phyloP scores from a whole-genome alignment of 2,888 invertebrate species.

The Selenia dentaria region DNA sequence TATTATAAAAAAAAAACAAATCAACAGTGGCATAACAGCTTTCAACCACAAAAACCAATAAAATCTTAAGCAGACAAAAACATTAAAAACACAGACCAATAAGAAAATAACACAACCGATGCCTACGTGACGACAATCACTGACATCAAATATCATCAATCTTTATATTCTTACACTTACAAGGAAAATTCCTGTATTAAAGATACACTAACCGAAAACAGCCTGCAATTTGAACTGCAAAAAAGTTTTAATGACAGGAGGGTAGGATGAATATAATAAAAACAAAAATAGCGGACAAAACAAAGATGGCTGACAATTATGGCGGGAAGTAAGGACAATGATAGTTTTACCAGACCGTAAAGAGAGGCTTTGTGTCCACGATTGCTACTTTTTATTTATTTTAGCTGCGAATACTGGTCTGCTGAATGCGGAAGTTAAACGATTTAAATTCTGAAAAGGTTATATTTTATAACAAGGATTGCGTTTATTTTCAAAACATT shows the following conservation, averaged over 20 bases:
- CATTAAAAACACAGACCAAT: not conserved
- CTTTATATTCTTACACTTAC: not conserved
- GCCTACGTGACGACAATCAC: constrained; percentile 5
- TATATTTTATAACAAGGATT: not conserved
- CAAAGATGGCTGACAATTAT: constrained; percentile 53
- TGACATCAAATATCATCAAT: constrained; percentile 1
- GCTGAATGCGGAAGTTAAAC: constrained; percentile 32
- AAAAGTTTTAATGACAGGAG: constrained; percentile 46
- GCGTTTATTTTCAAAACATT: no score
- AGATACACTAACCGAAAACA: constrained; percentile 28
- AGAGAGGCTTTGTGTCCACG: constrained; percentile 40
- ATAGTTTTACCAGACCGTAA: constrained; percentile 64
- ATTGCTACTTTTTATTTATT: constrained; percentile 42
- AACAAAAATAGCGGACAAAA: constrained; percentile 32
- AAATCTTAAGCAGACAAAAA: constrained; percentile 10
- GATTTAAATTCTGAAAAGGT: not conserved
- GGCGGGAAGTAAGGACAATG: constrained; percentile 54
- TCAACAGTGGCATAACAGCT: not conserved
- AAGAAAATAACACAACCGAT: not conserved
- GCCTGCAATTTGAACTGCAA: constrained; percentile 28
- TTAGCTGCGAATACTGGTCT: constrained; percentile 34
- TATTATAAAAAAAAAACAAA: not conserved
- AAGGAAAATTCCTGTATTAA: constrained; percentile 8
- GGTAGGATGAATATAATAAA: constrained; percentile 39
- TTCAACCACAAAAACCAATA: constrained; percentile 5